Percentiles rank a stretch among this genome's conserved stretches.
phyloP scores from a whole-genome alignment of 2,888 invertebrate species.

The Synergus gifuensis region DNA sequence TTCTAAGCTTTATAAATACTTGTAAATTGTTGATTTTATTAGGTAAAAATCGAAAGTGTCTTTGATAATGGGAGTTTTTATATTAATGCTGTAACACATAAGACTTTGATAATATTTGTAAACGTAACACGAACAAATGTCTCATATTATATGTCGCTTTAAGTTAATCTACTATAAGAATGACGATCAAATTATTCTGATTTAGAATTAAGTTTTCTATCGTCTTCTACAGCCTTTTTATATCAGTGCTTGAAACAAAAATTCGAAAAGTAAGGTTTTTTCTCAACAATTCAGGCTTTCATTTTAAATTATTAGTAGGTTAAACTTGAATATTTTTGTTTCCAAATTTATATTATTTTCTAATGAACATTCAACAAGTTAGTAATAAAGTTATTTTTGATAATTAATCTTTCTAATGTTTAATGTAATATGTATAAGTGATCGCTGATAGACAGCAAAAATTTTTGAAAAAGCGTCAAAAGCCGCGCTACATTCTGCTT shows the following conservation, averaged over 20 bases:
- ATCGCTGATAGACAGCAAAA: neutral
- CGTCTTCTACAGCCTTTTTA: neutral
- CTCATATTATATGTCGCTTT: neutral
- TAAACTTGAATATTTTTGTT: neutral
- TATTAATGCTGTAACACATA: slow-evolving; percentile 30
- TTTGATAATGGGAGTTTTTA: slow-evolving; percentile 23
- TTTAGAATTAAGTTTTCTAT: slow-evolving; percentile 5
- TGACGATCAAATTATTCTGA: slow-evolving; percentile 13
- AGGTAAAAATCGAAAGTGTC: slow-evolving; percentile 12
- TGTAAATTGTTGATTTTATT: slow-evolving; percentile 37
- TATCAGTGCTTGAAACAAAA: neutral
- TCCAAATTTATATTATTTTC: too few relatives aligned
- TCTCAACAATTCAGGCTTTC: neutral
- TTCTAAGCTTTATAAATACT: slow-evolving; percentile 36
- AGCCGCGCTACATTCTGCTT: neutral
- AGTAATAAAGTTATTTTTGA: too few relatives aligned
- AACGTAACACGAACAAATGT: slow-evolving; percentile 16
- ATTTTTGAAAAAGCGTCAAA: neutral
- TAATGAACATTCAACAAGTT: too few relatives aligned
- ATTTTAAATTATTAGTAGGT: neutral
- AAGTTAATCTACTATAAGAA: neutral
- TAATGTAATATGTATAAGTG: neutral
- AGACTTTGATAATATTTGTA: slow-evolving; percentile 25
- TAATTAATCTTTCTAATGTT: too few relatives aligned
- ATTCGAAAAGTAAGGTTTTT: slow-evolving; percentile 15